A percentile compares a stretch with the other conserved stretches of the same genome.
Evolutionary conservation across 2,113 vertebrate genomes (phyloP).

Genomic region (Condylura cristata): DNA sequence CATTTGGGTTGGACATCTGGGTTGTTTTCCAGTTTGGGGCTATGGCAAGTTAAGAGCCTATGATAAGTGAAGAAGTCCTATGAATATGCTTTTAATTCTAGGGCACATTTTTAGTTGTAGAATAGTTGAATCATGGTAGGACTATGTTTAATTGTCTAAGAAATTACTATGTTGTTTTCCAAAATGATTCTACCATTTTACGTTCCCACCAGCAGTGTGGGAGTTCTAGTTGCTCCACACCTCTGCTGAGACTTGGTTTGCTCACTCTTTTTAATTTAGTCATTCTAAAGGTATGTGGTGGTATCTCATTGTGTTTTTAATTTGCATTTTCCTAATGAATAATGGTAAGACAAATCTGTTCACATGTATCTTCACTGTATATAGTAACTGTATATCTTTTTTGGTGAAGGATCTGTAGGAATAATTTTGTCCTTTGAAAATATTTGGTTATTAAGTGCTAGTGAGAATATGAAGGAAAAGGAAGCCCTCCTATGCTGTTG

Average conservation of each 20-base stretch:
- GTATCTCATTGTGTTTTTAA: constrained; percentile 1
- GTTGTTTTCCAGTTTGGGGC: not conserved
- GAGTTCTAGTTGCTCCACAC: not conserved
- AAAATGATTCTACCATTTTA: not conserved
- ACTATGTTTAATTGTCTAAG: not conserved
- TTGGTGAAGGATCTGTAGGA: not conserved
- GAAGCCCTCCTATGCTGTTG: too few species aligned
- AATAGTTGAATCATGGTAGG: not conserved
- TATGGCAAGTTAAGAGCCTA: not conserved
- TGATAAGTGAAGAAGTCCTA: not conserved
- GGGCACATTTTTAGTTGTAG: not conserved
- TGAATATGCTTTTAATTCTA: not conserved
- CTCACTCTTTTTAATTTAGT: not conserved
- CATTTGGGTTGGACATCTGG: not conserved
- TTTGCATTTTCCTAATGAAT: not conserved
- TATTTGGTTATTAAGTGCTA: too few species aligned
- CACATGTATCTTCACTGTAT: too few species aligned
- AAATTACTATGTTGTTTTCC: not conserved
- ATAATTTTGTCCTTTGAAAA: not conserved
- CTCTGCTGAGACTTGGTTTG: not conserved
- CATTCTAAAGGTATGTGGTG: not conserved
- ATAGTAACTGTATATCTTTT: not conserved
- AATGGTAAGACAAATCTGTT: not conserved
- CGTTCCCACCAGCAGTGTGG: not conserved
- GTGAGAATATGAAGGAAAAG: too few species aligned